Evolutionary conservation across 2,113 vertebrate genomes (phyloP).

Genomic region (Leptodactylus fuscus): DNA sequence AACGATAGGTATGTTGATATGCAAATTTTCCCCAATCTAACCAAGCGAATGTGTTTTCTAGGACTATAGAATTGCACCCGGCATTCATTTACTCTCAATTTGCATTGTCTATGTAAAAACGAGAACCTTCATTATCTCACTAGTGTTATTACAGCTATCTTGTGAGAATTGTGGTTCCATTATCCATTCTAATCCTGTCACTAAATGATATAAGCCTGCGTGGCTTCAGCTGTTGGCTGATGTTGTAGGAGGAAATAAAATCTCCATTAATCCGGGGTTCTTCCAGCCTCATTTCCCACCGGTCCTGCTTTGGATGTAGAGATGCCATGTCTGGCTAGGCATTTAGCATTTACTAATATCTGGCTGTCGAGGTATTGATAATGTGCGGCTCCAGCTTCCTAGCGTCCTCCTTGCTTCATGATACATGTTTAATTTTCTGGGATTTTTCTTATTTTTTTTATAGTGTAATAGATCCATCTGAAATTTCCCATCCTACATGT

Average conservation of each 20-base stretch:
- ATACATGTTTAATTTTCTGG: neutral
- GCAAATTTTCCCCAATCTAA: too few relatives aligned
- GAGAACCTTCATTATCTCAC: neutral
- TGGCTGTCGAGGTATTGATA: neutral
- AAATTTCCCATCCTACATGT: neutral
- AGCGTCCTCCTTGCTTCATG: neutral
- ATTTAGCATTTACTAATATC: neutral
- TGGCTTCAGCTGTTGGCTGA: neutral
- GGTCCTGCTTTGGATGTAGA: neutral
- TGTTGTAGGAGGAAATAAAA: neutral
- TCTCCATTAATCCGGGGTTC: neutral
- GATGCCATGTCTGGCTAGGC: neutral
- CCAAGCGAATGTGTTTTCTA: too few relatives aligned
- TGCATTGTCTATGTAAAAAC: too few relatives aligned
- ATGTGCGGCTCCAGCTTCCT: neutral
- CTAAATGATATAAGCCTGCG: neutral
- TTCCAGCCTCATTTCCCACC: neutral
- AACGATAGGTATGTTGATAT: too few relatives aligned
- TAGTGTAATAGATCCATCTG: neutral
- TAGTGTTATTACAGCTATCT: neutral
- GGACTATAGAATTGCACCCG: too few relatives aligned
- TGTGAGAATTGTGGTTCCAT: slow-evolving; percentile 8
- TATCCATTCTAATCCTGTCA: neutral
- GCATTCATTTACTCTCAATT: neutral
- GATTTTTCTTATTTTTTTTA: neutral